phyloP scores from a whole-genome alignment of 2,888 invertebrate species.

The Orgyia antiqua region DNA sequence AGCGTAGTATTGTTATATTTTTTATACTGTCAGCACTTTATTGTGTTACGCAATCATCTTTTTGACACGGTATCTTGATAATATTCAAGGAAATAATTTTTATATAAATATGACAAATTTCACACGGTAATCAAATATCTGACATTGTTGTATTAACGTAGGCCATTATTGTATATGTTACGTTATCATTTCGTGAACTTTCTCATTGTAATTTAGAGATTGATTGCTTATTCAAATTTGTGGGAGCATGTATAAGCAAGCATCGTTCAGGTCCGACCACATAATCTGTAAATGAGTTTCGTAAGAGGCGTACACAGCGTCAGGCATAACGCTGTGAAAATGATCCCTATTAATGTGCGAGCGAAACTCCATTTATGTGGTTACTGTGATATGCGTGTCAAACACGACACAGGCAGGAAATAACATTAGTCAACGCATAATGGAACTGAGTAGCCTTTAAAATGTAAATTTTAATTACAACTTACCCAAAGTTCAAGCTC shows the following conservation, averaged over 20 bases:
- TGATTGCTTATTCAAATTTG: constrained; percentile 28
- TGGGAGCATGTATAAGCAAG: constrained; percentile 16
- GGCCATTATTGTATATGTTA: constrained; percentile 15
- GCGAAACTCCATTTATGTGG: constrained; percentile 66
- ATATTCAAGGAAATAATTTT: constrained; percentile 7
- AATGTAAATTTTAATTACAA: constrained; percentile 31
- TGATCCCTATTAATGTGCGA: constrained; percentile 55
- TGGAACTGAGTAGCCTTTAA: constrained; percentile 24
- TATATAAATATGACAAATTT: constrained; percentile 15
- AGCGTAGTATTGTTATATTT: constrained; percentile 8
- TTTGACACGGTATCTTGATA: constrained; percentile 13
- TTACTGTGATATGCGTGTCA: constrained; percentile 53
- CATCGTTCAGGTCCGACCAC: constrained; percentile 27
- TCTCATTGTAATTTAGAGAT: constrained; percentile 18
- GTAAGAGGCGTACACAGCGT: constrained; percentile 34
- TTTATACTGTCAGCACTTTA: constrained; percentile 13
- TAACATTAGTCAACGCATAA: constrained; percentile 45
- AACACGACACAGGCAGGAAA: constrained; percentile 47
- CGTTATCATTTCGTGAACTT: constrained; percentile 15
- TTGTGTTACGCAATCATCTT: constrained; percentile 13
- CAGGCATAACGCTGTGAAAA: constrained; percentile 55
- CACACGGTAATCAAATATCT: constrained; percentile 17
- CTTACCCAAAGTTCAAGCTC: constrained; percentile 89
- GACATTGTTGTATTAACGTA: constrained; percentile 11
- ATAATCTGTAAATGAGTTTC: constrained; percentile 47